Conservation (phyloP, 2,113 vertebrate genomes). For the Chionodraco myersi region DNA sequence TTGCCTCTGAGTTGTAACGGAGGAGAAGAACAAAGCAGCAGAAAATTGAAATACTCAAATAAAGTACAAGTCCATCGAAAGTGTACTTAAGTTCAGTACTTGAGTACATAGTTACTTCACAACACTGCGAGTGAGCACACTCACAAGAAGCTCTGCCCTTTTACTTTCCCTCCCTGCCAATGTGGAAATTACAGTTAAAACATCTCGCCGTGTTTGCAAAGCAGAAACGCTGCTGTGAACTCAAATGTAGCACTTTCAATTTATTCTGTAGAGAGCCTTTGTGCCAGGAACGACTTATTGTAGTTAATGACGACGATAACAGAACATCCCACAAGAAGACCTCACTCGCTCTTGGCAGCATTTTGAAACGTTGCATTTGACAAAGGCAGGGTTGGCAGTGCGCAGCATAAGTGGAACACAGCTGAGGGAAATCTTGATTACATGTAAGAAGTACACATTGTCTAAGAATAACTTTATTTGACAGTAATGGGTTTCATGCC, state of each 20-base stretch:
- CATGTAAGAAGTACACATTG: slow-evolving; percentile 71
- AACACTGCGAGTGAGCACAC: no score
- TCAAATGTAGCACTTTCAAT: slow-evolving; percentile 45
- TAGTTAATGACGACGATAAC: slow-evolving; percentile 61
- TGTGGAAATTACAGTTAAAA: slow-evolving; percentile 42
- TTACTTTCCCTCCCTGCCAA: slow-evolving; percentile 22
- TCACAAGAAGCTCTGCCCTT: not conserved
- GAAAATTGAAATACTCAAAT: no score
- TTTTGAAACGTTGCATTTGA: slow-evolving; percentile 39
- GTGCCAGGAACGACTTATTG: slow-evolving; percentile 51
- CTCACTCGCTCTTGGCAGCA: slow-evolving; percentile 47
- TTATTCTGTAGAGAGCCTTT: slow-evolving; percentile 26
- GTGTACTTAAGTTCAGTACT: no score
- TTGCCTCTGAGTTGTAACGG: no score
- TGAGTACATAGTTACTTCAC: no score
- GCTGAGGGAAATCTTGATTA: slow-evolving; percentile 67
- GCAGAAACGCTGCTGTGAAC: no score
- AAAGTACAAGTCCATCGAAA: no score
- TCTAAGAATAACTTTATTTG: slow-evolving; percentile 78
- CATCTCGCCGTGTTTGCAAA: no score
- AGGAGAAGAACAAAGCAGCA: no score
- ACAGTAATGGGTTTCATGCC: slow-evolving; percentile 71
- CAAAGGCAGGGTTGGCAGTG: slow-evolving; percentile 54
- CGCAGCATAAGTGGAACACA: slow-evolving; percentile 42
- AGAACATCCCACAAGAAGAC: slow-evolving; percentile 43